Percentiles rank a stretch among this genome's conserved stretches.
These are phyloP conservation scores for Gila orcuttii DNA, from an alignment of 2,113 vertebrate species.

Conservation along the genomic window DNA sequence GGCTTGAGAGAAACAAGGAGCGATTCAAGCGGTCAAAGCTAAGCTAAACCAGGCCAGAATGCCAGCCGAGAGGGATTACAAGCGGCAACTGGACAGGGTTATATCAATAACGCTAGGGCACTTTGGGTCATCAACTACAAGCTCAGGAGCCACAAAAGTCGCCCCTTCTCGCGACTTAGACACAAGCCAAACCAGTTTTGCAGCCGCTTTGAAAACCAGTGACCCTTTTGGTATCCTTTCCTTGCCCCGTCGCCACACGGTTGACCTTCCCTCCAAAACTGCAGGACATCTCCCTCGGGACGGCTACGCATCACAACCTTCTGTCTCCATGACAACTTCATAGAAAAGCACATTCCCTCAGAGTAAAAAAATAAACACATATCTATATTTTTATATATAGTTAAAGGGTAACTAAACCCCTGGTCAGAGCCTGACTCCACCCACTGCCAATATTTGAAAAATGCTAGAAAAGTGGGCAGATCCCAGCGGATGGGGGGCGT, in stretches of 20 bases:
- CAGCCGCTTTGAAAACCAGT: constrained; percentile 15
- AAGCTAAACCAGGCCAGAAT: constrained; percentile 17
- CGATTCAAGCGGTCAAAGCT: constrained; percentile 9
- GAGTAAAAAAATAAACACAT: too few relatives aligned
- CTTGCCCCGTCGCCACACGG: neutral
- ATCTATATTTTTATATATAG: too few relatives aligned
- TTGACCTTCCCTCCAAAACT: constrained; percentile 15
- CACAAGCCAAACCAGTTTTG: constrained; percentile 3
- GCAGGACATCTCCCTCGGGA: neutral
- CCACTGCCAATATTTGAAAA: too few relatives aligned
- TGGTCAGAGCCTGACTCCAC: too few relatives aligned
- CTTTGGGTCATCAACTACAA: constrained; percentile 24
- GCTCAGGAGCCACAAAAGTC: neutral
- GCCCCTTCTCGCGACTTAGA: neutral
- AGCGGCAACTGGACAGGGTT: constrained; percentile 6
- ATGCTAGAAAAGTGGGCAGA: too few relatives aligned
- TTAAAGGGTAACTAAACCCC: too few relatives aligned
- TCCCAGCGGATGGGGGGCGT: too few relatives aligned
- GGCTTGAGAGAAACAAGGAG: constrained; percentile 7
- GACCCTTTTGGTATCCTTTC: neutral
- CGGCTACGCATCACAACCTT: neutral
- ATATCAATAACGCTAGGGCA: constrained; percentile 19
- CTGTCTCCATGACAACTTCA: neutral
- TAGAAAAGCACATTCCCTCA: neutral
- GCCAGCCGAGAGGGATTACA: constrained; percentile 22